Percentiles rank a stretch among this genome's conserved stretches.
These are phyloP conservation scores for Eospalax fontanierii DNA, from an alignment of 2,797 vertebrate genomes.

Conservation along the genomic window DNA sequence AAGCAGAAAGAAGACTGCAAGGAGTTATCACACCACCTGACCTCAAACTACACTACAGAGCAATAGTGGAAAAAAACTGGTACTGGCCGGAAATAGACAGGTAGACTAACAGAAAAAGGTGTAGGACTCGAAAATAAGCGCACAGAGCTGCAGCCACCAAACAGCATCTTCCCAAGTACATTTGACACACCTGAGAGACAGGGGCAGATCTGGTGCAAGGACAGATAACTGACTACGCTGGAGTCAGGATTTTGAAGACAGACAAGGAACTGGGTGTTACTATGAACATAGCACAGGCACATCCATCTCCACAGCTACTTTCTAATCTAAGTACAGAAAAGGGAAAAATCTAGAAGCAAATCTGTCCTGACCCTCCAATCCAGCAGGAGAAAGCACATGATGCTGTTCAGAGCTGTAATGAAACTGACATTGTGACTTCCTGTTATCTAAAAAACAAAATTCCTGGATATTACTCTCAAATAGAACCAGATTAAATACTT, in stretches of 20 bases:
- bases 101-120: background rate
- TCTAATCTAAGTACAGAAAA: background rate
- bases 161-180: background rate
- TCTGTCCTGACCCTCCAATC: background rate
- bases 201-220: background rate
- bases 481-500: background rate
- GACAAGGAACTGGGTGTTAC: too few relatives aligned
- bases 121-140: background rate
- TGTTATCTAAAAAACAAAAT: too few relatives aligned
- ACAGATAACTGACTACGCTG: background rate
- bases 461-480: background rate
- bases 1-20: too few relatives aligned
- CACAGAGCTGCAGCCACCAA: background rate
- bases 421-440: too few relatives aligned
- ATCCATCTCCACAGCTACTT: too few relatives aligned
- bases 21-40: background rate
- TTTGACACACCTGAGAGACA: background rate
- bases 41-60: background rate
- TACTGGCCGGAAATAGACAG: background rate
- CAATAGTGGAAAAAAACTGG: background rate
- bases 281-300: too few relatives aligned
- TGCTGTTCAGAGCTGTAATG: too few relatives aligned
- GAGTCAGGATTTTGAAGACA: background rate
- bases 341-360: too few relatives aligned
- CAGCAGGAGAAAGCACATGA: too few relatives aligned